A percentile compares a stretch with the other conserved stretches of the same genome.
Evolutionary conservation across 2,113 vertebrate species (phyloP).

Genomic region (Phyllostomus hastatus): DNA sequence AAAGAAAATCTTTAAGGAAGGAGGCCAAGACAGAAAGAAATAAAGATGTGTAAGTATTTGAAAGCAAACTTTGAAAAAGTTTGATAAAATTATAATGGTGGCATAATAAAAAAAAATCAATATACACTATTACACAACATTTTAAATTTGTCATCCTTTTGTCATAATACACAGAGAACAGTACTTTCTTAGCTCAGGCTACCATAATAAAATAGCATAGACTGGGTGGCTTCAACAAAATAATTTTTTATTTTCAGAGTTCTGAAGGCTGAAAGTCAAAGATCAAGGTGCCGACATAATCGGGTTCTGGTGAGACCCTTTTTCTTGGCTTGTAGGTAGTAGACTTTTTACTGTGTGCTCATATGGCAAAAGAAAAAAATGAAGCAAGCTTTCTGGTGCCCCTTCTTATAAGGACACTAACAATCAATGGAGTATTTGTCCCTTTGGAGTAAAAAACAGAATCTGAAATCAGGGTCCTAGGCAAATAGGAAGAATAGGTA

Average conservation of each 20-base stretch:
- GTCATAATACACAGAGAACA: not conserved
- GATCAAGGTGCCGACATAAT: not conserved
- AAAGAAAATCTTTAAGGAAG: conserved; percentile 49
- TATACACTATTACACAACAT: not conserved
- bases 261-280: not conserved
- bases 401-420: not conserved
- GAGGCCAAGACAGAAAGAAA: not conserved
- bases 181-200: not conserved
- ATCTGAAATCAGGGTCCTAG: not conserved
- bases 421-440: not conserved
- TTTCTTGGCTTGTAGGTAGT: not conserved
- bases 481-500: not conserved
- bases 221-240: not conserved
- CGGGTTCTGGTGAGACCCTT: not conserved
- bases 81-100: not conserved
- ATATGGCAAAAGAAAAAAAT: not conserved
- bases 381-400: not conserved
- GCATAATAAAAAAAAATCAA: not conserved
- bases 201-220: not conserved
- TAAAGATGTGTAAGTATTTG: not conserved
- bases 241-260: not conserved
- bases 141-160: not conserved
- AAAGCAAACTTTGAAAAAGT: not conserved
- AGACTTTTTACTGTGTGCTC: not conserved
- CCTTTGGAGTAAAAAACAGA: not conserved